Conservation (phyloP, 2,113 vertebrate species). For the Uria lomvia region DNA sequence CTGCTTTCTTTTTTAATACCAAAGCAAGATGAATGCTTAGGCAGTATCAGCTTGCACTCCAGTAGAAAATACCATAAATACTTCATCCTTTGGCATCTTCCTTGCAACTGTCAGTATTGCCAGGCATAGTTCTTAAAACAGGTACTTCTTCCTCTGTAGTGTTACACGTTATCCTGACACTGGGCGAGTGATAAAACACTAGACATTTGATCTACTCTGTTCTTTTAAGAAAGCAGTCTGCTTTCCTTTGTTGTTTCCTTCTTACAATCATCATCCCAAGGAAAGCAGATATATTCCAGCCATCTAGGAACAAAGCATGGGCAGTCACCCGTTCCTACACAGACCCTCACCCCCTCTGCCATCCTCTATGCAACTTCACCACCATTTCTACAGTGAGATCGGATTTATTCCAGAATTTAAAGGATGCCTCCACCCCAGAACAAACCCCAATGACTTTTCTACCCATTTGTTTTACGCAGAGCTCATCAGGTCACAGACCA, state of each 20-base stretch:
- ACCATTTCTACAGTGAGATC: not conserved
- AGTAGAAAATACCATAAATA: not conserved
- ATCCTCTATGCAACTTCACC: not conserved
- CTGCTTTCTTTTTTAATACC: not conserved
- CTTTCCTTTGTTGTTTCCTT: not conserved
- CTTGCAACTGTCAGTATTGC: not conserved
- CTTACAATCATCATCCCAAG: not conserved
- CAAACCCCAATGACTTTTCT: not conserved
- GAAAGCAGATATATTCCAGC: not conserved
- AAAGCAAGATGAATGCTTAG: not conserved
- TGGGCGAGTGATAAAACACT: not conserved
- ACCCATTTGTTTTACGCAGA: not conserved
- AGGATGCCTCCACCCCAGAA: not conserved
- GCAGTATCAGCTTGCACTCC: not conserved
- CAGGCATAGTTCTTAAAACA: not conserved
- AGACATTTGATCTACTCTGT: not conserved
- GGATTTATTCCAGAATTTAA: not conserved
- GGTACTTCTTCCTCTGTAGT: not conserved
- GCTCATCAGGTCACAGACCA: not conserved
- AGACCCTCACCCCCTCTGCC: not conserved
- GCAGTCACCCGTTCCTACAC: not conserved
- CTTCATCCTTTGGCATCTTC: not conserved
- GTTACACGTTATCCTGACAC: not conserved
- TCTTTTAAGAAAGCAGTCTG: not conserved
- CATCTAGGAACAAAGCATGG: not conserved